Base-by-base conservation (phyloP, 53 echinoderm and acorn worm genomes). In the Actinopyga echinites region DNA sequence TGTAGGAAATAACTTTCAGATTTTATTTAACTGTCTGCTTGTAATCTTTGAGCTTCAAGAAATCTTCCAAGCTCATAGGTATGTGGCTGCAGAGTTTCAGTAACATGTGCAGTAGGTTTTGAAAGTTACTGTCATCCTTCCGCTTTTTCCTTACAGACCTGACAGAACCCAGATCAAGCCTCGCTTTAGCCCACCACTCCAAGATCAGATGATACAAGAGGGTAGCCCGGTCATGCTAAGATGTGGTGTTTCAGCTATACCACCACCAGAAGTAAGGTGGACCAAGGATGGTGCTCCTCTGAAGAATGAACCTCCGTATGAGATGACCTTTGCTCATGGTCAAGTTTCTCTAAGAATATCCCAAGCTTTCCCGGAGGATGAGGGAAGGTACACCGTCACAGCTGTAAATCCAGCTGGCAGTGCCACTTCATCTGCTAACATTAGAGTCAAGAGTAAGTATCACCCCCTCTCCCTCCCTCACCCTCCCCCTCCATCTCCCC, bases 341-440 rank as follows among this genome's bases (percentile, higher is more conserved):
- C 78, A 80, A 49, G 86, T 88, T n/a, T 73, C 86, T 23, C 60
- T 93, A 20, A 88, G 57, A 24, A 91, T 93, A 44, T 33, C 26
- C 12, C 62, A 88, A 57, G 65, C 86, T 29, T 83, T 79, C 38
- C 69, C 85, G 23, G 91, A 89, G 29, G 89, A 93, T 54, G 89
- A 85, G 30, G 93, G 93, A 23, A 82, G 83, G 5, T 93, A 93
- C 60, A 85, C 55, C 24, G 88, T 88, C 69, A 91, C 88, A 13
- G 93, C 86, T 1, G 61, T 71, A 11, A 91, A 91, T 44, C 37
- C 60, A 4, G 81, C 81, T 7, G 81, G 81, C 7, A 31, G 45
- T 29, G 81, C 60, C 0, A 36, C 61, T 13, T 24, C 81, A 61
- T 38, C 19, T 42, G 60, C 60, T 23, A 61, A 4, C 10, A 43